Conservation (phyloP, 1,140 invertebrate genomes). For the Zaprionus vittiger region DNA sequence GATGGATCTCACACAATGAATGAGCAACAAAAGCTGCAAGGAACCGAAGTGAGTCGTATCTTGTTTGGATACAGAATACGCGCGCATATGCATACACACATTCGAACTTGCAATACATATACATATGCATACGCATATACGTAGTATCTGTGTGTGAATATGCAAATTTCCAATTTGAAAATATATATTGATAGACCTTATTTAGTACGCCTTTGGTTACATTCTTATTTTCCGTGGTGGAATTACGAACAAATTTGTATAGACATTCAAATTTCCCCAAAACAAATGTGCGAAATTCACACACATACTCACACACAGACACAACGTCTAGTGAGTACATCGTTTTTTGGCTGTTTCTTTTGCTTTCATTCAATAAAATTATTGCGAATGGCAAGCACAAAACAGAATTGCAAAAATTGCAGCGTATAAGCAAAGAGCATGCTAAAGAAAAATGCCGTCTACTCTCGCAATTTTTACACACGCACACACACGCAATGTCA, state of each 20-base stretch:
- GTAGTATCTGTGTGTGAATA: conserved; percentile 17
- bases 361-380: conserved; percentile 80
- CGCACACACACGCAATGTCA: conserved; percentile 15
- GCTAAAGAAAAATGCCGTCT: conserved; percentile 76
- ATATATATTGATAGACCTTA: background rate
- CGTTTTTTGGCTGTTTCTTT: conserved; percentile 73
- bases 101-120: conserved; percentile 8
- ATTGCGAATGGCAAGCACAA: conserved; percentile 76
- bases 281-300: conserved; percentile 27
- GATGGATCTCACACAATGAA: conserved; percentile 53
- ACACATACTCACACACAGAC: conserved; percentile 17
- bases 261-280: conserved; percentile 48
- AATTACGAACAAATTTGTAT: conserved; percentile 29
- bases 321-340: conserved; percentile 60
- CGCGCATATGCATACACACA: conserved; percentile 44
- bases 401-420: conserved; percentile 78
- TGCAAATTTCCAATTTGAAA: conserved; percentile 57
- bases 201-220: no score
- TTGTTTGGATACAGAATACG: conserved; percentile 44
- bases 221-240: no score
- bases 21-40: conserved; percentile 36
- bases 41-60: conserved; percentile 36
- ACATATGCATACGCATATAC: conserved; percentile 1
- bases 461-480: conserved; percentile 50
- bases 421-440: conserved; percentile 70